Conservation (phyloP, 2,113 vertebrate species). For the human region GRCh38 chrX:153366501-153367000, state of each 20-base stretch:
- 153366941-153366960: not conserved
- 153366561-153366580: not conserved
- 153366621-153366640: not conserved
- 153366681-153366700: not conserved
- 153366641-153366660: conserved; percentile 4
- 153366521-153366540: not conserved
- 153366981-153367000: not conserved
- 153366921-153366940: not conserved
- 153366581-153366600: conserved; percentile 25
- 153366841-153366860: not conserved
- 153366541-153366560: not conserved
- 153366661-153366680: not conserved
- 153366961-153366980: not conserved
- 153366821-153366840: not conserved
- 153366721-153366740: not conserved
- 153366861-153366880: not conserved
- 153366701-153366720: not conserved
- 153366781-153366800: not conserved
- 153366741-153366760: too few relatives aligned
- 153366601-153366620: not conserved
- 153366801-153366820: not conserved
- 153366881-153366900: not conserved
- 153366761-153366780: not conserved
- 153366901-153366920: not conserved
- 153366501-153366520: not conserved